Evolutionary conservation across 2,888 invertebrate species (phyloP).

Genomic region (Ceramica pisi): DNA sequence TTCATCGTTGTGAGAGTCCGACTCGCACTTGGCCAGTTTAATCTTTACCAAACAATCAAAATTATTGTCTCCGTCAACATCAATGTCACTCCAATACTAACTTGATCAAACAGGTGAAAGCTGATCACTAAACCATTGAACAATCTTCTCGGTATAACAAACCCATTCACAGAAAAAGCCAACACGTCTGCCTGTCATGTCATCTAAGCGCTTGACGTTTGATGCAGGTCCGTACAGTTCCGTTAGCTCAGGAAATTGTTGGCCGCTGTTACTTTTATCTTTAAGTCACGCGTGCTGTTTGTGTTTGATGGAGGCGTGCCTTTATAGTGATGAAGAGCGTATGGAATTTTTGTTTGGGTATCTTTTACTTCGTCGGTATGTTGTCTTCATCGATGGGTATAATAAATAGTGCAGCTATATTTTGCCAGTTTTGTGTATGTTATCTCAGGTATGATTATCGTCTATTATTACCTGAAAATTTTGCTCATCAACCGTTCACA

Average conservation of each 20-base stretch:
- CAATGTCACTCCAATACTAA: not conserved
- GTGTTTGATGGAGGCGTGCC: constrained; percentile 40
- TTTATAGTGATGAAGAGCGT: constrained; percentile 18
- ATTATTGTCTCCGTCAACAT: not conserved
- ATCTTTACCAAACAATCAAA: not conserved
- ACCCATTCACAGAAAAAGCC: constrained; percentile 35
- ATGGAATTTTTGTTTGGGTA: not conserved
- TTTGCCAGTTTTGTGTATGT: too few species aligned
- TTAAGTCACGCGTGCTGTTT: constrained; percentile 11
- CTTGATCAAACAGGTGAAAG: constrained; percentile 28
- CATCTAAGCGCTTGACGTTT: constrained; percentile 46
- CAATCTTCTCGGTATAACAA: constrained; percentile 25
- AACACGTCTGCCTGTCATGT: constrained; percentile 50
- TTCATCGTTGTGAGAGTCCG: too few species aligned
- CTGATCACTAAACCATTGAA: constrained; percentile 6
- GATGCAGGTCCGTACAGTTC: constrained; percentile 53
- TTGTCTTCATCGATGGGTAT: not conserved
- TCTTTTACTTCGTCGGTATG: not conserved
- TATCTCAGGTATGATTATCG: too few species aligned
- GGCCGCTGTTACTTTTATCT: constrained; percentile 44
- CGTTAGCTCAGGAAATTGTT: constrained; percentile 40
- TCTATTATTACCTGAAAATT: too few species aligned
- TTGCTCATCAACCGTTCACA: not conserved
- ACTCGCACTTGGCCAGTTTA: too few species aligned
- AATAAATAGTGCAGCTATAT: too few species aligned